These are phyloP conservation scores for Siniperca knerii DNA, from an alignment of 2,113 vertebrate genomes.

Conservation along the genomic window DNA sequence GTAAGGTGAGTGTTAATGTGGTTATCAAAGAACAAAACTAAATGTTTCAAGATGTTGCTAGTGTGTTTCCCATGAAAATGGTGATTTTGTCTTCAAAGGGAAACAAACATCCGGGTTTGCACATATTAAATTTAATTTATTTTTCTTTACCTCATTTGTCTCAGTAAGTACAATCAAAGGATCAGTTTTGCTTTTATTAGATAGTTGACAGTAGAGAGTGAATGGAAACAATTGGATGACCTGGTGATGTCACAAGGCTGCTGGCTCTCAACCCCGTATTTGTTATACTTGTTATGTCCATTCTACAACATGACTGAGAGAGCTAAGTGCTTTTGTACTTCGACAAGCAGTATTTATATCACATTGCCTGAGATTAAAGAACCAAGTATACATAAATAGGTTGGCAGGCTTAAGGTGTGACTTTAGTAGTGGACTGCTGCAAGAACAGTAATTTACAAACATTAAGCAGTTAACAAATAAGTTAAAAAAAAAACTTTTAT, in stretches of 20 bases:
- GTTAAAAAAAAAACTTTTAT: background rate
- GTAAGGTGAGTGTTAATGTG: slow-evolving; percentile 33
- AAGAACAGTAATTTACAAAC: slow-evolving; percentile 9
- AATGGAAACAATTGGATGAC: slow-evolving; percentile 13
- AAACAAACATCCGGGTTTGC: background rate
- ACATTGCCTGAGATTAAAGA: slow-evolving; percentile 36
- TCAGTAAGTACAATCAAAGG: background rate
- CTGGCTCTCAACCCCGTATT: background rate
- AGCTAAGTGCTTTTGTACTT: slow-evolving; percentile 26
- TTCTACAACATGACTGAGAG: slow-evolving; percentile 5
- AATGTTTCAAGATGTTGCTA: background rate
- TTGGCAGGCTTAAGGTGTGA: slow-evolving; percentile 27
- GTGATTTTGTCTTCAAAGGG: background rate
- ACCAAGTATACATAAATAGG: slow-evolving; percentile 11
- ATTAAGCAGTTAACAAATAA: background rate
- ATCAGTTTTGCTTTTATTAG: background rate
- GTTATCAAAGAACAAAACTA: background rate
- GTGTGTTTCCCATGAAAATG: background rate
- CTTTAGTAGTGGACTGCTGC: slow-evolving; percentile 23
- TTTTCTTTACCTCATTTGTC: background rate
- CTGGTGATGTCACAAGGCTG: background rate
- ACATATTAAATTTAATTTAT: background rate
- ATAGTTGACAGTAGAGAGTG: background rate
- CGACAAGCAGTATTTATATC: slow-evolving; percentile 14
- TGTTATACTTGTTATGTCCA: slow-evolving; percentile 7